Evolutionary conservation across 2,797 vertebrate genomes (phyloP).

Genomic region (Hyperoplus lanceolatus): DNA sequence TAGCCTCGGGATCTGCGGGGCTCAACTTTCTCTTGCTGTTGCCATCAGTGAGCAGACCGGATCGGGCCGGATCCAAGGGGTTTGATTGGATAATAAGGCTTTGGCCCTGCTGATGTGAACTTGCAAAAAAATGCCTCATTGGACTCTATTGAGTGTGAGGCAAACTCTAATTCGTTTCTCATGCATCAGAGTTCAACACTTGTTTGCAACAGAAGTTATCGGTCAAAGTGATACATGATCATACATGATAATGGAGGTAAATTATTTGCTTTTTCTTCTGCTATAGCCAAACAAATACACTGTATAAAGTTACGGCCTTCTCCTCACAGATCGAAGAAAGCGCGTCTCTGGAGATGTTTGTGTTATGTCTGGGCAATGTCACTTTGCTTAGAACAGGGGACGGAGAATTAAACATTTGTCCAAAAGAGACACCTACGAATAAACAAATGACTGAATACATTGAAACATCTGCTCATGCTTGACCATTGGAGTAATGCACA

Average conservation of each 20-base stretch:
- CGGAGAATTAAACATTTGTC: conserved; percentile 56
- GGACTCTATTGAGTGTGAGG: conserved; percentile 11
- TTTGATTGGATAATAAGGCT: conserved; percentile 56
- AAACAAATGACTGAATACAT: conserved; percentile 74
- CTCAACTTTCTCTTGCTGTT: conserved; percentile 21
- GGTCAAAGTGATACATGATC: neutral
- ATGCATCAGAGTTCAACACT: neutral
- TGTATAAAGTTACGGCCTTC: neutral
- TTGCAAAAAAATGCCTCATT: conserved; percentile 40
- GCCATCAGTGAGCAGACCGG: conserved; percentile 32
- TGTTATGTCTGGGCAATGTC: conserved; percentile 60
- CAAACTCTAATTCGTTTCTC: neutral
- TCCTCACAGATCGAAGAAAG: neutral
- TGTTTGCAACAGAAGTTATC: neutral
- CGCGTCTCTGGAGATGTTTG: conserved; percentile 21
- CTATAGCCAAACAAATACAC: neutral
- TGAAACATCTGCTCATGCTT: conserved; percentile 80
- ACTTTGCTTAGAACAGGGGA: conserved; percentile 53
- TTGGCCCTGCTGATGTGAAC: conserved; percentile 24
- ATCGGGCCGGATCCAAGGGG: conserved; percentile 30
- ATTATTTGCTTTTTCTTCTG: conserved; percentile 9
- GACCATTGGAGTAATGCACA: conserved; percentile 76
- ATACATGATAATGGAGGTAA: neutral
- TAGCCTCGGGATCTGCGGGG: conserved; percentile 12
- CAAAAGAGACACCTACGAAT: conserved; percentile 66